These are phyloP conservation scores for Lasioglossum villosulum DNA, from an alignment of 2,888 invertebrate genomes.

Conservation along the genomic window DNA sequence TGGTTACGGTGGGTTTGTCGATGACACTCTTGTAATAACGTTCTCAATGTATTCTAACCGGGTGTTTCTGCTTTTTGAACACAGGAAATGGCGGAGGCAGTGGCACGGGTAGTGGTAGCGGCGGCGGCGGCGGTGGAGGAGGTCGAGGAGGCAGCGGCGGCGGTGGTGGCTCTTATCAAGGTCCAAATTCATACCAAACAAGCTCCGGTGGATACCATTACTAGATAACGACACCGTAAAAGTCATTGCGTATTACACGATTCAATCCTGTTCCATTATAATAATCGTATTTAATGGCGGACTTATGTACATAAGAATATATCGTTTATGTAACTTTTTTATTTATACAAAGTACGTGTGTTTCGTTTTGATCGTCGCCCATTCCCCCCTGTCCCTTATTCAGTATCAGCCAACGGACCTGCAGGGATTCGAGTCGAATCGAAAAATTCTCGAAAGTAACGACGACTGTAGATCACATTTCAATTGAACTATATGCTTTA, in stretches of 20 bases:
- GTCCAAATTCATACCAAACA: slow-evolving; percentile 77
- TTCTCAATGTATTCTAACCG: not conserved
- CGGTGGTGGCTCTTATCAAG: slow-evolving; percentile 73
- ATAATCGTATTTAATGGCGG: slow-evolving; percentile 48
- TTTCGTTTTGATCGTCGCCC: slow-evolving; percentile 39
- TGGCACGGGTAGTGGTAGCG: slow-evolving; percentile 59
- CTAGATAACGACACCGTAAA: slow-evolving; percentile 56
- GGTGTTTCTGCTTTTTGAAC: not conserved
- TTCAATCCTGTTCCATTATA: slow-evolving; percentile 58
- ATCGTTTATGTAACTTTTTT: slow-evolving; percentile 68
- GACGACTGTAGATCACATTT: not conserved
- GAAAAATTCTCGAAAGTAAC: not conserved
- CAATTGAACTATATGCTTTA: not conserved
- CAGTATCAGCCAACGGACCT: not conserved
- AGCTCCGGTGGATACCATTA: slow-evolving; percentile 75
- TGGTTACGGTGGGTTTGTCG: slow-evolving; percentile 47
- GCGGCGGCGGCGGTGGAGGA: slow-evolving; percentile 58
- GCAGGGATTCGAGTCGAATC: not conserved
- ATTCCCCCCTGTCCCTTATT: not conserved
- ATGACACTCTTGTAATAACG: not conserved
- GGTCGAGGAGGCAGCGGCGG: slow-evolving; percentile 62
- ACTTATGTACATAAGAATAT: slow-evolving; percentile 69
- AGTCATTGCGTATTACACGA: slow-evolving; percentile 54
- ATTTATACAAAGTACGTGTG: slow-evolving; percentile 65
- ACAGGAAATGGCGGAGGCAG: slow-evolving; percentile 67